phyloP scores from a whole-genome alignment of 2,888 invertebrate species.

The Pristionchus fissidentatus region DNA sequence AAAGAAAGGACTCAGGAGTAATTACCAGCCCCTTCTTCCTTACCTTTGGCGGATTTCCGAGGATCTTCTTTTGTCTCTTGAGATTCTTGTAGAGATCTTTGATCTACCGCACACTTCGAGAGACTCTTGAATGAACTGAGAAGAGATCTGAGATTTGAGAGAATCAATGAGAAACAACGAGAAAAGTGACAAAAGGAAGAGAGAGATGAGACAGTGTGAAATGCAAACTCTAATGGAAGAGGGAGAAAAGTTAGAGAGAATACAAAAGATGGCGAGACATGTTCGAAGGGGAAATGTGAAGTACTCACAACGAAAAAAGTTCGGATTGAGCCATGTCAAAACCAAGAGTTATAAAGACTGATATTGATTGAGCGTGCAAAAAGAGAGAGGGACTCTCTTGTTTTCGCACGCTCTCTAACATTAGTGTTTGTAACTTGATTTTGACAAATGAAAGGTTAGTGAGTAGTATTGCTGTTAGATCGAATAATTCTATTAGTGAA shows the following conservation, averaged over 20 bases:
- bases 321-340: too few relatives aligned
- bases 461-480: too few relatives aligned
- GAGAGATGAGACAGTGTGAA: conserved; percentile 1
- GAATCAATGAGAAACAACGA: not conserved
- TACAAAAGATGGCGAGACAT: not conserved
- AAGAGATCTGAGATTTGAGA: not conserved
- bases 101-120: conserved; percentile 17
- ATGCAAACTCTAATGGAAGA: conserved; percentile 28
- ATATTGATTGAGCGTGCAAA: too few relatives aligned
- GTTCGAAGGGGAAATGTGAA: not conserved
- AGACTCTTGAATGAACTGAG: conserved; percentile 1
- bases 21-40: conserved; percentile 35
- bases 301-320: not conserved
- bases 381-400: not conserved
- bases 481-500: too few relatives aligned
- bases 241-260: not conserved
- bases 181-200: conserved; percentile 12
- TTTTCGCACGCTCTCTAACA: too few relatives aligned
- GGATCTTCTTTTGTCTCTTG: not conserved
- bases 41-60: conserved; percentile 3
- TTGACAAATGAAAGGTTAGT: too few relatives aligned
- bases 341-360: too few relatives aligned
- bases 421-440: too few relatives aligned
- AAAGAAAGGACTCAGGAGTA: conserved; percentile 14
- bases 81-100: too few relatives aligned